A percentile compares a stretch with the other conserved stretches of the same genome.
These are phyloP conservation scores for Netta rufina DNA, from an alignment of 2,797 vertebrate genomes.

Conservation along the genomic window DNA sequence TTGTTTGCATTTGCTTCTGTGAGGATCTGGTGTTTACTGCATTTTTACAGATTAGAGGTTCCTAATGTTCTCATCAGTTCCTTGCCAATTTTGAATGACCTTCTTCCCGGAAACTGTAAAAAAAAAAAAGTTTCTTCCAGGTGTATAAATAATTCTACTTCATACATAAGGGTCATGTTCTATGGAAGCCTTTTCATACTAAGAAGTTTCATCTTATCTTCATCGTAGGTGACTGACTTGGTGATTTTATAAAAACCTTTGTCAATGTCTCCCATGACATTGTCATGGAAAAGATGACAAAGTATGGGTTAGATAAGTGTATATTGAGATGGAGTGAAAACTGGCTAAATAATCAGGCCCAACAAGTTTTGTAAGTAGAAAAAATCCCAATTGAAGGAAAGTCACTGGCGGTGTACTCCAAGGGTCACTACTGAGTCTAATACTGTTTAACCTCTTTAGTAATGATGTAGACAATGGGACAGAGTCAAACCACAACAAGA, in stretches of 20 bases:
- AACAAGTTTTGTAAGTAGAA: not conserved
- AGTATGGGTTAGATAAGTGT: not conserved
- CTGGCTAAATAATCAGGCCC: not conserved
- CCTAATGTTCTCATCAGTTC: not conserved
- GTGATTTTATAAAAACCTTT: not conserved
- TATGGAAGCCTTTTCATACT: not conserved
- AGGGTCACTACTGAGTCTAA: not conserved
- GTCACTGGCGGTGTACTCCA: not conserved
- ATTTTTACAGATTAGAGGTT: not conserved
- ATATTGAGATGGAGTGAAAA: not conserved
- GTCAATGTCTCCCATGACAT: not conserved
- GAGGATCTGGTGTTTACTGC: not conserved
- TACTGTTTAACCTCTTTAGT: not conserved
- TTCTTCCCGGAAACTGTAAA: not conserved
- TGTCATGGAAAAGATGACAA: not conserved
- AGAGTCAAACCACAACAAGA: not conserved
- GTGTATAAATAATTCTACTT: not conserved
- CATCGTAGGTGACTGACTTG: too few species aligned
- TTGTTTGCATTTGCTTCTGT: not conserved
- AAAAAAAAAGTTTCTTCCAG: not conserved
- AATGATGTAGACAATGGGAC: not conserved
- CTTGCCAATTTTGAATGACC: not conserved
- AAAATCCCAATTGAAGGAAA: not conserved
- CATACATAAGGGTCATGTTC: not conserved
- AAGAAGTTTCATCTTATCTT: not conserved